Conservation (phyloP, 2,888 invertebrate genomes). For the Trissoscelio sp. region DNA sequence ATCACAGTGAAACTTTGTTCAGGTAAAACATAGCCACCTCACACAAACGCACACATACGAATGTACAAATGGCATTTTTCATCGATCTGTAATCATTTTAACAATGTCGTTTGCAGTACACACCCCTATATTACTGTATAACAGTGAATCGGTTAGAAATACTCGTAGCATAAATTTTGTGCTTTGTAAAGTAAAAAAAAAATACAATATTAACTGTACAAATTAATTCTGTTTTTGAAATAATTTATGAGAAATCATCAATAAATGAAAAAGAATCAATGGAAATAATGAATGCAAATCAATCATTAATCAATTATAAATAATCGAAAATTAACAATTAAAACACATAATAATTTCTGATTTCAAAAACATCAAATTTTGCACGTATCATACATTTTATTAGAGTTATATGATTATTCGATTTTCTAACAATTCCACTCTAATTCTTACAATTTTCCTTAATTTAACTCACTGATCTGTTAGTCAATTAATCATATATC, state of each 20-base stretch:
- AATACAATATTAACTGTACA: too few species aligned
- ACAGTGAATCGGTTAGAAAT: conserved; percentile 40
- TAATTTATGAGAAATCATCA: too few species aligned
- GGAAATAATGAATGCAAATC: too few species aligned
- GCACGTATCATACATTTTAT: too few species aligned
- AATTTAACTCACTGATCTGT: not conserved
- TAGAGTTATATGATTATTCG: conserved; percentile 13
- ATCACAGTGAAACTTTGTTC: conserved; percentile 81
- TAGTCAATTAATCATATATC: conserved; percentile 12
- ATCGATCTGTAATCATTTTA: conserved; percentile 64
- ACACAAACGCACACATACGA: conserved; percentile 72
- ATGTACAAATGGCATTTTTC: conserved; percentile 74
- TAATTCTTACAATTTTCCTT: too few species aligned
- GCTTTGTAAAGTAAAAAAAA: conserved; percentile 50
- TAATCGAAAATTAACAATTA: too few species aligned
- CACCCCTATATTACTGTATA: conserved; percentile 51
- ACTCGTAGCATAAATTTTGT: conserved; percentile 53
- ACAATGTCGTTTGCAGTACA: conserved; percentile 69
- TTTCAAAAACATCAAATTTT: too few species aligned
- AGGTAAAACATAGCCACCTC: conserved; percentile 78
- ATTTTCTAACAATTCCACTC: too few species aligned
- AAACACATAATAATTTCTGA: too few species aligned
- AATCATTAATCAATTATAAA: too few species aligned
- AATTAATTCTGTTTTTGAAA: too few species aligned
- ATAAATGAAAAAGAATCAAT: too few species aligned